These are phyloP conservation scores for Drosophila robusta DNA, from an alignment of 2,888 invertebrate genomes.

Conservation along the genomic window DNA sequence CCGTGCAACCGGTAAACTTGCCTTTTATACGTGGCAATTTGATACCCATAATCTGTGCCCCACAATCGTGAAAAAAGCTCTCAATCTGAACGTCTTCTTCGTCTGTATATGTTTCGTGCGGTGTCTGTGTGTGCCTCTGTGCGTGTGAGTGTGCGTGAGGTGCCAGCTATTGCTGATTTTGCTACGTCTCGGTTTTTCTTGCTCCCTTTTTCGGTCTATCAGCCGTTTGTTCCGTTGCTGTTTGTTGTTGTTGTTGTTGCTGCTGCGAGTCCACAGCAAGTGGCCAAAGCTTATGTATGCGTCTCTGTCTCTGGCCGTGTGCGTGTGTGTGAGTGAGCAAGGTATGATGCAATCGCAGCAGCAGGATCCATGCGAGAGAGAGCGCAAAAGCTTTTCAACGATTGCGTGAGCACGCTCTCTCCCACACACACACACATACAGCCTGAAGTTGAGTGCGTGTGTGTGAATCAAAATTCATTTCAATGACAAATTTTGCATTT, in stretches of 20 bases:
- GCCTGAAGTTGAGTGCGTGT: conserved; percentile 12
- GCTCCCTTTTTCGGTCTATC: conserved; percentile 79
- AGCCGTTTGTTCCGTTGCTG: conserved; percentile 27
- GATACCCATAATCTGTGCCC: conserved; percentile 83
- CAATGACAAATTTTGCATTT: conserved; percentile 73
- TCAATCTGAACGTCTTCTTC: conserved; percentile 40
- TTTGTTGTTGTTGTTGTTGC: conserved; percentile 13
- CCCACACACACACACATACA: conserved; percentile 17
- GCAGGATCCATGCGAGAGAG: conserved; percentile 50
- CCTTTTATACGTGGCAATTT: conserved; percentile 86
- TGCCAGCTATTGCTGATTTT: conserved; percentile 38
- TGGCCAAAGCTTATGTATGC: conserved; percentile 54
- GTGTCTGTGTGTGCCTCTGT: conserved; percentile 26
- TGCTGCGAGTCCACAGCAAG: conserved; percentile 49
- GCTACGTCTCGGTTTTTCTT: conserved; percentile 65
- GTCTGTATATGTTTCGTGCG: conserved; percentile 11
- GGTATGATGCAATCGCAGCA: conserved; percentile 72
- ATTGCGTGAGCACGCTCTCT: conserved; percentile 53
- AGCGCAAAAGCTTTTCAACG: conserved; percentile 39
- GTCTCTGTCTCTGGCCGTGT: conserved; percentile 22
- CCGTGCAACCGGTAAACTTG: conserved; percentile 88
- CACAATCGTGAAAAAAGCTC: conserved; percentile 65
- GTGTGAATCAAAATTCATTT: conserved; percentile 61
- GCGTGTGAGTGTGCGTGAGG: conserved; percentile 52
- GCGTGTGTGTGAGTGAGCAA: conserved; percentile 40